Evolutionary conservation across 1,140 invertebrate genomes (phyloP).

Genomic region (Aporrectodea caliginosa): DNA sequence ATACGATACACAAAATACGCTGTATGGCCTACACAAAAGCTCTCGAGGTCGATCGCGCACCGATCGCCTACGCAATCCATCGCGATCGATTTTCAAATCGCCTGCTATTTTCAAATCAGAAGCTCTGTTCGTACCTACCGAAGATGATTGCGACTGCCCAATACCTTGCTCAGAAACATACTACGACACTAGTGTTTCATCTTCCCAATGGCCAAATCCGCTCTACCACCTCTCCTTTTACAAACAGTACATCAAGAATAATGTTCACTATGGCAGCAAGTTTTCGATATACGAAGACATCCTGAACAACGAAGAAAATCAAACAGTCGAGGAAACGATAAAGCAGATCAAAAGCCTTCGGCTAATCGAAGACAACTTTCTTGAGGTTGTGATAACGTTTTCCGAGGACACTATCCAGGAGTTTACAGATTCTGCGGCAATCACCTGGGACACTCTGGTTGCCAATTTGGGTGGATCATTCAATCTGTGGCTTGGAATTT

Average conservation of each 20-base stretch:
- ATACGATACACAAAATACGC: too few species aligned
- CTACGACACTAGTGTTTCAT: background rate
- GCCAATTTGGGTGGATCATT: background rate
- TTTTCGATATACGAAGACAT: background rate
- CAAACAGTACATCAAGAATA: background rate
- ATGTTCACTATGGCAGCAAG: background rate
- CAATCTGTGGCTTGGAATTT: background rate
- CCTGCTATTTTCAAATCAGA: too few species aligned
- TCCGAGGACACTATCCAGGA: background rate
- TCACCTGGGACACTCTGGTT: background rate
- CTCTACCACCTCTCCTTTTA: background rate
- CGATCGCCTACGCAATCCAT: too few species aligned
- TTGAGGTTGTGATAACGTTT: background rate
- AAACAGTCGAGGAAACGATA: background rate
- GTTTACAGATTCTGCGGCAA: background rate
- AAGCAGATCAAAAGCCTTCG: background rate
- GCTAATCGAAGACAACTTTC: background rate
- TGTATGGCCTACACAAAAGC: too few species aligned
- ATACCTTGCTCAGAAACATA: background rate
- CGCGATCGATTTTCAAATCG: too few species aligned
- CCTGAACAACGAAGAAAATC: background rate
- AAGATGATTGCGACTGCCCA: background rate
- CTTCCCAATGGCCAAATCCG: background rate
- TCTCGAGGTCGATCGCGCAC: too few species aligned
- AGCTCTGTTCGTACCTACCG: too few species aligned